phyloP scores from a whole-genome alignment of 2,797 vertebrate species.

The Sebastes kiyomatsui region DNA sequence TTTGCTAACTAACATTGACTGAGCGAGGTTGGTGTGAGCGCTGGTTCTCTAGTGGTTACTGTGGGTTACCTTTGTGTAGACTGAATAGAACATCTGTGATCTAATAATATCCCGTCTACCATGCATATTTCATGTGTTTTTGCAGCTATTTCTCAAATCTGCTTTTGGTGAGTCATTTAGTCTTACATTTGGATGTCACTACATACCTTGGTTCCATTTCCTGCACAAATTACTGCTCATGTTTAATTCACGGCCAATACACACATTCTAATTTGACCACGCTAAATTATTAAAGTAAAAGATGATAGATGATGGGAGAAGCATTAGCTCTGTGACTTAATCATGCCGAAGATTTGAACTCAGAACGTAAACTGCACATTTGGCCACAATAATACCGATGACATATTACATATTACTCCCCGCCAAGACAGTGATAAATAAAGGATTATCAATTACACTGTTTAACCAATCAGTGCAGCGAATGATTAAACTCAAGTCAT shows the following conservation, averaged over 20 bases:
- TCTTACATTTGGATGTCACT: conserved; percentile 77
- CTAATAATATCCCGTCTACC: conserved; percentile 75
- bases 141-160: conserved; percentile 78
- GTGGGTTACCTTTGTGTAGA: conserved; percentile 72
- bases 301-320: conserved; percentile 67
- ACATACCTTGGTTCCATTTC: conserved; percentile 79
- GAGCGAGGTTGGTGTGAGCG: conserved; percentile 26
- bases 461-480: conserved; percentile 7
- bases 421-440: conserved; percentile 41
- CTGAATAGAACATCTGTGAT: conserved; percentile 77
- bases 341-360: conserved; percentile 35
- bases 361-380: conserved; percentile 60
- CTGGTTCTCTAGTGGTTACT: conserved; percentile 55
- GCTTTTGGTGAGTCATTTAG: conserved; percentile 77
- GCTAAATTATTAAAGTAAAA: conserved; percentile 76
- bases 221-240: conserved; percentile 80
- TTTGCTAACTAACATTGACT: conserved; percentile 37
- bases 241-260: conserved; percentile 79
- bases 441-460: conserved; percentile 9
- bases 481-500: conserved; percentile 3
- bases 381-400: conserved; percentile 44
- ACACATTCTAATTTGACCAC: conserved; percentile 79
- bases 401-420: too few species aligned
- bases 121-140: conserved; percentile 85
- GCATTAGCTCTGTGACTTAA: conserved; percentile 65